Conservation (phyloP, 2,888 invertebrate genomes). For the Ichneumoninae sp. region DNA sequence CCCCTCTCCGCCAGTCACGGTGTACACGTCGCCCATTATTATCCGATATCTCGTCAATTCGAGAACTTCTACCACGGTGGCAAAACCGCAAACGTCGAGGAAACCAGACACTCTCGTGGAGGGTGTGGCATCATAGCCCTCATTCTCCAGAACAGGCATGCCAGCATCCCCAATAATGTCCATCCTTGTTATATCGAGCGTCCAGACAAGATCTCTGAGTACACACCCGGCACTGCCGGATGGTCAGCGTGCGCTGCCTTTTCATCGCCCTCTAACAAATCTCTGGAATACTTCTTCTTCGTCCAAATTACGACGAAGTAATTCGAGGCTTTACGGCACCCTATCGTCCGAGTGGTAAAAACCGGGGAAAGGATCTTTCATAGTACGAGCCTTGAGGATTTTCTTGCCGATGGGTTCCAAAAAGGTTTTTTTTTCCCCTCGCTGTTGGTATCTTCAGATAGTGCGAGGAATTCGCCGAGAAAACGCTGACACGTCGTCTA, state of each 20-base stretch:
- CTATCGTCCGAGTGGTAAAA: not conserved
- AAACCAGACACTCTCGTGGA: conserved; percentile 46
- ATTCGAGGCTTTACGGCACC: conserved; percentile 40
- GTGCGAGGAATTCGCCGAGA: not conserved
- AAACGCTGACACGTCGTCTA: not conserved
- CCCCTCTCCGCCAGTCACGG: conserved; percentile 1
- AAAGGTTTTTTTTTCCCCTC: conserved; percentile 24
- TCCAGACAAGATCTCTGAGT: conserved; percentile 28
- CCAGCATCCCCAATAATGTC: conserved; percentile 10
- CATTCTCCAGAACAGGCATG: conserved; percentile 5
- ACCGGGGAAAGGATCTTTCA: conserved; percentile 12
- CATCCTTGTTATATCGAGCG: conserved; percentile 44
- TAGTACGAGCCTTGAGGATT: conserved; percentile 24
- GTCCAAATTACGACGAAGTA: conserved; percentile 15
- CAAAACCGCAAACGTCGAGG: conserved; percentile 40
- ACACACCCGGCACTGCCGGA: conserved; percentile 10
- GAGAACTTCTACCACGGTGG: conserved; percentile 17
- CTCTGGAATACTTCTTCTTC: not conserved
- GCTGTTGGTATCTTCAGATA: conserved; percentile 12
- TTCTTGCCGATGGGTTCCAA: conserved; percentile 16
- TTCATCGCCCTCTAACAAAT: conserved; percentile 26
- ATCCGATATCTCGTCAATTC: conserved; percentile 62
- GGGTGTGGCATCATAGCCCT: conserved; percentile 43
- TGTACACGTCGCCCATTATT: conserved; percentile 46
- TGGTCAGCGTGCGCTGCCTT: conserved; percentile 2